Evolutionary conservation across 2,797 vertebrate genomes (phyloP), one percentile per base, ranked within the genome.

Genomic region (Todus mexicanus): DNA sequence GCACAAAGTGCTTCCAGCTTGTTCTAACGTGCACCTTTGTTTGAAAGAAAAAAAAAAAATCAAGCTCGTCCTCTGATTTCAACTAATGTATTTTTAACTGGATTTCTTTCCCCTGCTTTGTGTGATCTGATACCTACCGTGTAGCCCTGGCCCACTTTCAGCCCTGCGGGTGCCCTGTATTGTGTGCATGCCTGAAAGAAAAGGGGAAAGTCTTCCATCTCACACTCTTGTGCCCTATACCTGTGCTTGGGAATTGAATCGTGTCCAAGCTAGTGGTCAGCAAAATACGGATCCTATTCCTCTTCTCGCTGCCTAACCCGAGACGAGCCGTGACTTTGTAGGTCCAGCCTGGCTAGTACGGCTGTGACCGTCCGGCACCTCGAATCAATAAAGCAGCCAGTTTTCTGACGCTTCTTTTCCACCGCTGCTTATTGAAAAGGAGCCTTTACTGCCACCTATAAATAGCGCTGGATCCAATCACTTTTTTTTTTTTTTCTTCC

Each of bases 391-490:
- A 43, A 22, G 68, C 92, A 68, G 79, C 33, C 71, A 8, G 56
- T 64, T 93, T 94, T 75, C 87, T 86, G 78, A 68, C 29, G 43
- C 92, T 92, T 48, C 50, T 85, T 94, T 90, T 84, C 80, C 88
- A 73, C 38, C 68, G 75, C 68, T 73, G 75, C 87, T 86, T 75
- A 86, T 42, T 71, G 91, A 92, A 88, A 96, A 87, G 91, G 87
- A 91, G 88, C 22, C 90, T 95, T 94, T 96, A 90, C 95, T 56
- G 95, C 93, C 97, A 92, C 96, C 96, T 97, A 96, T 90, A 96
- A 96, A 95, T 87, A 96, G 87, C 72, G 40, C 76, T 47, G 86
- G 43, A 56, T 84, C 84, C 85, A 75, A 83, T 37, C 45, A 63
- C 51, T 63, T 75, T 17, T 33, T 26, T 31, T 29, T 6, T 6